Base-by-base conservation (phyloP, 37 sponge, comb jelly and placozoan species). In the Oopsacas minuta region DNA sequence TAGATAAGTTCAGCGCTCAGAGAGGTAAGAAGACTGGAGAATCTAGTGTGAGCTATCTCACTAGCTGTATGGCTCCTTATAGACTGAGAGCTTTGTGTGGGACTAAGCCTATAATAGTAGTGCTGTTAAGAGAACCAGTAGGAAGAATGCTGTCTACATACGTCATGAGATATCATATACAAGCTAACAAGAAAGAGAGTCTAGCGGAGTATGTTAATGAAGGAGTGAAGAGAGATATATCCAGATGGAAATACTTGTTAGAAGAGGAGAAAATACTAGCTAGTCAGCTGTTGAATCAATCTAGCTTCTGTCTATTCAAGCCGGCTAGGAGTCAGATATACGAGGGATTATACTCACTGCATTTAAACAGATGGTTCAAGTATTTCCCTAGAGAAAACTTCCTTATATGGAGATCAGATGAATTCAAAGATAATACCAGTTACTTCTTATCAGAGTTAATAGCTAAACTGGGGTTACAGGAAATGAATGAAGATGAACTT, bases 31-130 rank as follows among this genome's bases (percentile, higher is more conserved):
- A 32, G 75, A 61, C 28, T 3, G 75, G 75, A n/a, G 75, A 61
- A 12, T 61, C 75, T 5, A 61, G 75, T n/a, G 75, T 61, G 75
- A 61, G 75, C 75, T 61, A 61, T 34, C 75, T 61, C 32, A 3
- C 75, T 3, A 61, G 75, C 75, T 61, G 75, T 34, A 61, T 61
- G 75, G 75, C 75, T 61, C 75, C 75, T 5, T 61, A 25, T 34
- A 61, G 75, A 61, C 75, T 61, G 75, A 61, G 75, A 61, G 75
- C 75, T n/a, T 3, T 61, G 75, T 61, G 75, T 61, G 75, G 75
- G 30, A 10, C 30, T 10, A n/a, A 10, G 75, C 75, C 75, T 3
- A 61, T 3, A 3, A 61, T 61, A 10, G 75, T 61, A 10, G 75
- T 61, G 75, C 75, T 61, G 75, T 34, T 61, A 5, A 61, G 75